Evolutionary conservation across 2,797 vertebrate species (phyloP), one percentile per base, ranked within the genome.

Genomic region (Eupleurogrammus muticus): DNA sequence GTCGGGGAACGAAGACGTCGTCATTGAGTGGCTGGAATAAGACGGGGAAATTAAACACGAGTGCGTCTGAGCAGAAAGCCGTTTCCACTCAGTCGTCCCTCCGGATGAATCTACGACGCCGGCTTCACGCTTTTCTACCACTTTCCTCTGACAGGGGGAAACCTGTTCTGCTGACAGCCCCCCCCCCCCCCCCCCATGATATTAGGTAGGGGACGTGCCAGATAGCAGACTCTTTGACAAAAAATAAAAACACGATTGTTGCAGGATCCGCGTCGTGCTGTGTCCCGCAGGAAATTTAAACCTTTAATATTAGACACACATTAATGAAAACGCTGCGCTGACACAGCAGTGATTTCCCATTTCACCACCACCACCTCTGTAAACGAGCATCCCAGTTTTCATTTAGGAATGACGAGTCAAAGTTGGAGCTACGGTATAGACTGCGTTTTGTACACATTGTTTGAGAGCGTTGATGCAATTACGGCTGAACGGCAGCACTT

Each of bases 61-160:
- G 56, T 78, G 75, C 64, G 72, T 83, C 87, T 77, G 73, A 79
- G 77, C 78, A 71, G 69, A 89, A 88, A 88, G 47, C 46, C 56
- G 80, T 87, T 90, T 89, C 76, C 73, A 81, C 54, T 75, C 79
- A 69, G 76, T 87, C 78, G 66, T 64, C 75, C 6, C 20, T 64
- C 44, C 80, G 68, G 74, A 86, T 82, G 70, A 70, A 90, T 89
- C 67, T 77, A 17, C 51, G 75, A 82, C 73, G 70, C 58, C 71
- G 32, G 76, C 66, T 70, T 78, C 42, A 81, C 71, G 72, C 67
- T 83, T n/a, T 82, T 77, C 60, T 56, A 35, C 21, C 50, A 47
- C 59, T 60, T 28, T 32, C 70, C 19, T 54, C 34, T 68, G 47
- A 77, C 42, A 73, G 20, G 40, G n/a, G 19, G 59, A 87, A 78